Evolutionary conservation across 2,113 vertebrate species (phyloP).

Genomic region (Ailurus styani): DNA sequence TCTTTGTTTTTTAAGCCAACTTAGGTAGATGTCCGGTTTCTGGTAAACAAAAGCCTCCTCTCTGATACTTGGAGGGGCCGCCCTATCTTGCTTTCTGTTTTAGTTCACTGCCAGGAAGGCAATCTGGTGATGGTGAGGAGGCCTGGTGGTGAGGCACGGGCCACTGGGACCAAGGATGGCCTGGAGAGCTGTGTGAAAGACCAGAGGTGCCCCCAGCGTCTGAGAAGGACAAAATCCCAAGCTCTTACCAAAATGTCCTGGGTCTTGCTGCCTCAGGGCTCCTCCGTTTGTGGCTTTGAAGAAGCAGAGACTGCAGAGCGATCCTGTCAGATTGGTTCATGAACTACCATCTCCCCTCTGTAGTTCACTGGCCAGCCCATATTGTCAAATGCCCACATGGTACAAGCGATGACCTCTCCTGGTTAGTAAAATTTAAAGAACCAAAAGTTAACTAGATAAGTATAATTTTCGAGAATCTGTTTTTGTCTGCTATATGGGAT

Average conservation of each 20-base stretch:
- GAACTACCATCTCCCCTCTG: neutral
- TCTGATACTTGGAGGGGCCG: neutral
- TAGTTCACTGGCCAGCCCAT: neutral
- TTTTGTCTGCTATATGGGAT: neutral
- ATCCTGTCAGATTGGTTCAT: neutral
- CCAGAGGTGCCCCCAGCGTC: neutral
- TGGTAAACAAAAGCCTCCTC: neutral
- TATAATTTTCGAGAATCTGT: neutral
- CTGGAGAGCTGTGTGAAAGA: neutral
- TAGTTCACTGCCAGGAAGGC: neutral
- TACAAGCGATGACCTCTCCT: rapidly evolving
- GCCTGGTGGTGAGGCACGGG: neutral
- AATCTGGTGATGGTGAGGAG: neutral
- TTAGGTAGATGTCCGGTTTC: neutral
- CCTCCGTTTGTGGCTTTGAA: neutral
- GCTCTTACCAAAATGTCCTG: neutral
- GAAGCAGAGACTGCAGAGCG: neutral
- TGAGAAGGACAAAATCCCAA: neutral
- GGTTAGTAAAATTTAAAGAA: neutral
- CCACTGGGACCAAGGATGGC: neutral
- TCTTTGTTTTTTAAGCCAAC: neutral
- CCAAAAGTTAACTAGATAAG: neutral
- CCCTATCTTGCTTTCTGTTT: neutral
- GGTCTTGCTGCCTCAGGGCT: neutral
- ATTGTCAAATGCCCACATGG: neutral